Evolutionary conservation across 2,113 vertebrate genomes (phyloP).

Genomic region (Brachyistius frenatus): DNA sequence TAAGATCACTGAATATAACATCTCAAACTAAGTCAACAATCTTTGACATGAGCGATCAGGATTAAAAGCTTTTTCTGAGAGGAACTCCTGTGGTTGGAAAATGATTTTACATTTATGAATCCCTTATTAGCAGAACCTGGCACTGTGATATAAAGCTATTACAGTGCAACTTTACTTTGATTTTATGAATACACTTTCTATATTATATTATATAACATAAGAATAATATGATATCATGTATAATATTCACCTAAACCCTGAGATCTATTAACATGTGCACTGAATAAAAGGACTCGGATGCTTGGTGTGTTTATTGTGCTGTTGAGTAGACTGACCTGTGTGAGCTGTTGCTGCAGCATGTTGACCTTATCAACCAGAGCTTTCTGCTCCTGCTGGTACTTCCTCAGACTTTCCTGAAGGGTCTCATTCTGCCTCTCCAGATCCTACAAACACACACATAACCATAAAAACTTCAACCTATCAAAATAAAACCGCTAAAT

Average conservation of each 20-base stretch:
- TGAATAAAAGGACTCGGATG: background rate
- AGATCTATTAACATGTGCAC: background rate
- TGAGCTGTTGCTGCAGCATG: constrained; percentile 90
- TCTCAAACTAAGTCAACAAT: background rate
- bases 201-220: no score
- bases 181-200: background rate
- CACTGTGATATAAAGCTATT: background rate
- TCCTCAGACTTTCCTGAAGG: constrained; percentile 88
- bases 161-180: background rate
- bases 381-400: constrained; percentile 91
- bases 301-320: background rate
- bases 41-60: background rate
- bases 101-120: background rate
- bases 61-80: background rate
- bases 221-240: no score
- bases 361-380: constrained; percentile 89
- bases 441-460: constrained; percentile 79
- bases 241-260: background rate
- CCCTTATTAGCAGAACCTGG: background rate
- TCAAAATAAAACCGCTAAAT: background rate
- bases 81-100: constrained; percentile 8
- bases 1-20: no score
- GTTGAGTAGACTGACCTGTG: constrained; percentile 84
- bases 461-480: background rate
- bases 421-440: constrained; percentile 92